These are phyloP conservation scores for Diarsia dahlii DNA, from an alignment of 2,888 invertebrate genomes.

Conservation along the genomic window DNA sequence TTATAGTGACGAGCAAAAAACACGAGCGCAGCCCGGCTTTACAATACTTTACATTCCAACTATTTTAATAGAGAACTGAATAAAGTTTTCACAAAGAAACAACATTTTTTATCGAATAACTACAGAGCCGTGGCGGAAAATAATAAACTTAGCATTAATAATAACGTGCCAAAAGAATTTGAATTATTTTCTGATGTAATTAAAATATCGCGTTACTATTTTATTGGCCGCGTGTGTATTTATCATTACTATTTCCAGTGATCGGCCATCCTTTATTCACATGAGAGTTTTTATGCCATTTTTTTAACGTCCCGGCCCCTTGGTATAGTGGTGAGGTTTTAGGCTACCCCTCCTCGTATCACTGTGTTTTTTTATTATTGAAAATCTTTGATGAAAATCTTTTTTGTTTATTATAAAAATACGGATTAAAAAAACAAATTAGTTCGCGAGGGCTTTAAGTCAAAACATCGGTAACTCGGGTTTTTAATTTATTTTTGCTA, in stretches of 20 bases:
- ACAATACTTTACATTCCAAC: conserved; percentile 52
- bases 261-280: too few species aligned
- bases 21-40: conserved; percentile 27
- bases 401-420: too few species aligned
- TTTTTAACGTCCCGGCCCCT: too few species aligned
- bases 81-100: conserved; percentile 50
- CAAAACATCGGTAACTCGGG: too few species aligned
- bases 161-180: conserved; percentile 35
- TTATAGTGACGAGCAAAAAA: conserved; percentile 43
- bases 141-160: conserved; percentile 55
- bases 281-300: too few species aligned
- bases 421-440: too few species aligned
- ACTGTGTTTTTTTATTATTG: too few species aligned
- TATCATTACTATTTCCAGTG: conserved; percentile 20
- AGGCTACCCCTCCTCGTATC: too few species aligned
- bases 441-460: too few species aligned
- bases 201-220: conserved; percentile 40
- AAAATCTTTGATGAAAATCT: too few species aligned
- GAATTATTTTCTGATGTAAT: conserved; percentile 40
- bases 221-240: conserved; percentile 31
- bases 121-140: conserved; percentile 39
- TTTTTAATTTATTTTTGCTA: too few species aligned
- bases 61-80: conserved; percentile 45
- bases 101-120: conserved; percentile 44
- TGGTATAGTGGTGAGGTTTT: too few species aligned